Percentiles rank a stretch among this genome's conserved stretches.
Conservation (phyloP, 2,113 vertebrate genomes). For the Eudorcas thomsonii region DNA sequence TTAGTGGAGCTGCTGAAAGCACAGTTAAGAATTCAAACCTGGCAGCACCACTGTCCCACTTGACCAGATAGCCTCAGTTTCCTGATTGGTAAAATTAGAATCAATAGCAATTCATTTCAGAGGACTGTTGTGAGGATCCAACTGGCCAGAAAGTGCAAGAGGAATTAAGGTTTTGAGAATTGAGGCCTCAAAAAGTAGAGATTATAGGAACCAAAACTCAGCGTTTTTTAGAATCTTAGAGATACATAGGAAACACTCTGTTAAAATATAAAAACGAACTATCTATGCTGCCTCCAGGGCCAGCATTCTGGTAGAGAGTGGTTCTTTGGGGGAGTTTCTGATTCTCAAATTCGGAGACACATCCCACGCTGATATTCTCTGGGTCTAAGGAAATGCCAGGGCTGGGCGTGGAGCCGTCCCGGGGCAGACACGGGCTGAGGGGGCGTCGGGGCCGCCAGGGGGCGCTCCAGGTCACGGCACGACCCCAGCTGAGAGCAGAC, state of each 20-base stretch:
- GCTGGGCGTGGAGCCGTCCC: background rate
- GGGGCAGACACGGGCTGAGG: background rate
- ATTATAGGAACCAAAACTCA: background rate
- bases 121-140: background rate
- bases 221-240: background rate
- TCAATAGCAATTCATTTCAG: background rate
- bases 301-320: background rate
- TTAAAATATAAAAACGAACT: background rate
- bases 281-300: background rate
- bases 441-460: background rate
- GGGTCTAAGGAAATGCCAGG: slow-evolving; percentile 47
- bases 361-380: background rate
- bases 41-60: background rate
- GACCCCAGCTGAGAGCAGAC: background rate
- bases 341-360: background rate
- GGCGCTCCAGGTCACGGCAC: background rate
- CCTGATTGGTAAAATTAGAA: background rate
- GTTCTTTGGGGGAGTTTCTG: background rate
- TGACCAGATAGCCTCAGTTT: background rate
- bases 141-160: background rate
- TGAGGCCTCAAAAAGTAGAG: background rate
- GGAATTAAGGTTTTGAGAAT: background rate
- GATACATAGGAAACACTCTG: background rate
- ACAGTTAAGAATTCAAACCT: background rate
- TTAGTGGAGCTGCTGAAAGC: background rate